Conservation (phyloP, 2,888 invertebrate species). For the Maniola hyperantus region DNA sequence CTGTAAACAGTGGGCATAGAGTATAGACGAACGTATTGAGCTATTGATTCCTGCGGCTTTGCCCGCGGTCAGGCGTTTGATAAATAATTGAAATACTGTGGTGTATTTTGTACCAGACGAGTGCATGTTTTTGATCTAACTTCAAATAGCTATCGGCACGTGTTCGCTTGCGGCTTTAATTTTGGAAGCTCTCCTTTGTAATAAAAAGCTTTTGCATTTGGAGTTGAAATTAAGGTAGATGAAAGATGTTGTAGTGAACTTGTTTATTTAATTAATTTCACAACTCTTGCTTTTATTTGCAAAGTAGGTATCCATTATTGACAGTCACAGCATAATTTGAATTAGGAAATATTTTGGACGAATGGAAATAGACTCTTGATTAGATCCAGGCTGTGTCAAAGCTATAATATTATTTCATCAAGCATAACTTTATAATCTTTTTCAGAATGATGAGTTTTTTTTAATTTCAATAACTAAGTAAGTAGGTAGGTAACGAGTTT, state of each 20-base stretch:
- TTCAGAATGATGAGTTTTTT: too few species aligned
- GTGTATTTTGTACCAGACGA: slow-evolving; percentile 24
- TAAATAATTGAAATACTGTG: slow-evolving; percentile 45
- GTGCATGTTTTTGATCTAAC: slow-evolving; percentile 32
- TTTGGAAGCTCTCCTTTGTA: slow-evolving; percentile 20
- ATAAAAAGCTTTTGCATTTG: background rate
- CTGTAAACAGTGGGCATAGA: background rate
- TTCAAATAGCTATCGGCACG: slow-evolving; percentile 26
- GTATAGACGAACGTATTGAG: slow-evolving; percentile 38
- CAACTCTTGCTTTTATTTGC: too few species aligned
- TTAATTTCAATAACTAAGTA: too few species aligned
- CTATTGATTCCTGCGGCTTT: slow-evolving; percentile 46
- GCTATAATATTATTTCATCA: too few species aligned
- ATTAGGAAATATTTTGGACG: too few species aligned
- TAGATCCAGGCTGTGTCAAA: too few species aligned
- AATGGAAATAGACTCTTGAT: too few species aligned
- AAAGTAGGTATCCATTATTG: too few species aligned
- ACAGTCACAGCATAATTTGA: too few species aligned
- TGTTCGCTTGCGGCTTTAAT: slow-evolving; percentile 26
- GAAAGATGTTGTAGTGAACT: background rate
- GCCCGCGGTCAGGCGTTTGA: slow-evolving; percentile 41
- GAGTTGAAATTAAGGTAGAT: background rate
- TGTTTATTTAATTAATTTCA: background rate
- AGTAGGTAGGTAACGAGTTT: too few species aligned
- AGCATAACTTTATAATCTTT: too few species aligned